phyloP scores from a whole-genome alignment of 2,888 invertebrate species.

The Petrolisthes cinctipes region DNA sequence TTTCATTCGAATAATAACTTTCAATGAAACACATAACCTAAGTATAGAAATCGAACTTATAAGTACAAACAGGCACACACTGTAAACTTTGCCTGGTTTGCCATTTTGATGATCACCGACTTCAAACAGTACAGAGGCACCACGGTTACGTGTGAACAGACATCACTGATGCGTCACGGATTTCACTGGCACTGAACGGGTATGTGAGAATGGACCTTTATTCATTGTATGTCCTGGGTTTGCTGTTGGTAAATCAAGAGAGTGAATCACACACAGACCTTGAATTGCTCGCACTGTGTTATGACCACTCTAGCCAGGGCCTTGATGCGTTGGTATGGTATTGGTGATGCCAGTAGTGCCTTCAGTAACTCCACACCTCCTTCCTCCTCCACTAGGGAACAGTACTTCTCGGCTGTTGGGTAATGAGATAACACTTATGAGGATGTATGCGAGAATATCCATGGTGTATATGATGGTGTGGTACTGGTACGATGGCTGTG shows the following conservation, averaged over 20 bases:
- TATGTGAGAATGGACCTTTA: not conserved
- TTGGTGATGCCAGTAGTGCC: conserved; percentile 68
- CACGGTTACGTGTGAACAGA: not conserved
- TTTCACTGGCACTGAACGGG: not conserved
- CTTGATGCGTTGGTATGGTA: conserved; percentile 57
- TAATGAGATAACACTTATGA: conserved; percentile 20
- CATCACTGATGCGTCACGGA: not conserved
- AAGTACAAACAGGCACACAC: not conserved
- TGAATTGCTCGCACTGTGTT: conserved; percentile 57
- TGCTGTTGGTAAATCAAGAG: not conserved
- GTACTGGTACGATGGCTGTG: not conserved
- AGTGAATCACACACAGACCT: conserved; percentile 39
- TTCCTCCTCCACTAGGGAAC: conserved; percentile 86
- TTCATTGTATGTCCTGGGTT: not conserved
- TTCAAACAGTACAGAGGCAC: not conserved
- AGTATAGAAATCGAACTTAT: not conserved
- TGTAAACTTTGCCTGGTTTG: not conserved
- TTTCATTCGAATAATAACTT: not conserved
- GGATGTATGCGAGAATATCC: not conserved
- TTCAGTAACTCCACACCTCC: conserved; percentile 83
- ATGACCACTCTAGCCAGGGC: conserved; percentile 60
- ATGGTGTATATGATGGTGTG: no score
- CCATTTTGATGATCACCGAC: not conserved
- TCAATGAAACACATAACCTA: not conserved
- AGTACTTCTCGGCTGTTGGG: conserved; percentile 89